Base-by-base conservation (phyloP, 1,140 invertebrate species). In the Pseudobourletiella spinata region DNA sequence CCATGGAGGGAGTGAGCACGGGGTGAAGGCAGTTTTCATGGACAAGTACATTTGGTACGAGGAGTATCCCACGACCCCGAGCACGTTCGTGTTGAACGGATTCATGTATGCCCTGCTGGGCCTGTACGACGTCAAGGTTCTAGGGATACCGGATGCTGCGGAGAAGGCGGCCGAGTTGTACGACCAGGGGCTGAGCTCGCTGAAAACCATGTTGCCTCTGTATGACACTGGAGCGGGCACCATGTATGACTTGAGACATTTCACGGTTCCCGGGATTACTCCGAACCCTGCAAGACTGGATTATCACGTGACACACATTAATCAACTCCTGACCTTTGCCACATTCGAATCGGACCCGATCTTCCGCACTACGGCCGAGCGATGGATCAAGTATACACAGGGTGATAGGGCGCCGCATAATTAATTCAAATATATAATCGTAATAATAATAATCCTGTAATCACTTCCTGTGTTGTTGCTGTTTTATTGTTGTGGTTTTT, bases 51-150 rank as follows among this genome's bases (percentile, higher is more conserved):
- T 79, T 18, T 94, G 91, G 91, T 99, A 95, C 73, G 96, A 99
- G 76, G 96, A 99, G 73, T 99, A 99, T 76, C 96, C 96, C 3
- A 98, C 96, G 0, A 86, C 83, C 32, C 95, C 95, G 0, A 82
- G 91, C 3, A 90, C 90, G 2, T 98, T 95, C 77, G 95, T 99
- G 8, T 82, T 99, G 1, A 99, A 99, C 77, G 96, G 96, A 28
- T 99, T 99, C 76, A 96, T 99, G 69, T 99, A 97, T 77, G 93
- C 95, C 0, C 80, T 99, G 1, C 82, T 99, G 58, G 96, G 96
- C 2, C 79, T 99, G 0, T 97, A 98, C 73, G 95, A 99, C 79
- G 76, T 97, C 26, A 84, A 85, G 69, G 83, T 81, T 70, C 81
- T 86, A 18, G 83, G 84, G 29, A 51, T 70, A 15, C 32, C 58